Conservation (phyloP, 2,888 invertebrate genomes). For the Anthophora plumipes region DNA sequence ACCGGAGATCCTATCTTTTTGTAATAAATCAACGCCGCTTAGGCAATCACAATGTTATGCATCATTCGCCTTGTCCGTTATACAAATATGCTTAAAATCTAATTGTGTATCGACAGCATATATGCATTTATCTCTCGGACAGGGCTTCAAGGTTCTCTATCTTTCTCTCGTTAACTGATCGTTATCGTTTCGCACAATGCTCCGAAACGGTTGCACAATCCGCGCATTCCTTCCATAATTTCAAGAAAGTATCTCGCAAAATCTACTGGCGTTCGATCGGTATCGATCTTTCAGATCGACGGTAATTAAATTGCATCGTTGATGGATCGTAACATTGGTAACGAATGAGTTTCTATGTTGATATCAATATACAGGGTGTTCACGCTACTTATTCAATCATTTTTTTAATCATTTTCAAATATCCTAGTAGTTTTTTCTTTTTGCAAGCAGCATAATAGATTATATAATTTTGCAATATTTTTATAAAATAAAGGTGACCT, state of each 20-base stretch:
- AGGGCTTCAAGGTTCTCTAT: neutral
- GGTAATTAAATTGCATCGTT: neutral
- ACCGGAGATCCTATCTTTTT: constrained; percentile 23
- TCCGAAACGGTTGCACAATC: constrained; percentile 1
- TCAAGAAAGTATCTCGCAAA: neutral
- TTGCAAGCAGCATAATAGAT: no score
- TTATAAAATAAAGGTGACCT: no score
- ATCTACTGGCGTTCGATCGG: neutral
- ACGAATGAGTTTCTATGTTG: no score
- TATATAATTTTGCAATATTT: no score
- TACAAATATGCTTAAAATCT: constrained; percentile 12
- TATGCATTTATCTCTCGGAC: neutral
- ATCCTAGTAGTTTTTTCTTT: no score
- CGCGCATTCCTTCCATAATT: neutral
- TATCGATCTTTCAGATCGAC: neutral
- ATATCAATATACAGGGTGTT: no score
- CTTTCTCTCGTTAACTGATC: neutral
- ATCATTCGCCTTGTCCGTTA: neutral
- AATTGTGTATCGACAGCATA: neutral
- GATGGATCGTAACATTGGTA: neutral
- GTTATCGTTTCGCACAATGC: no score
- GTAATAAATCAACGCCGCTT: constrained; percentile 18
- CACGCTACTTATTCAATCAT: no score
- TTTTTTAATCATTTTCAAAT: no score
- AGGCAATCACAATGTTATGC: constrained; percentile 6